Conservation (phyloP, 2,888 invertebrate species). For the Drosophila paracracens region DNA sequence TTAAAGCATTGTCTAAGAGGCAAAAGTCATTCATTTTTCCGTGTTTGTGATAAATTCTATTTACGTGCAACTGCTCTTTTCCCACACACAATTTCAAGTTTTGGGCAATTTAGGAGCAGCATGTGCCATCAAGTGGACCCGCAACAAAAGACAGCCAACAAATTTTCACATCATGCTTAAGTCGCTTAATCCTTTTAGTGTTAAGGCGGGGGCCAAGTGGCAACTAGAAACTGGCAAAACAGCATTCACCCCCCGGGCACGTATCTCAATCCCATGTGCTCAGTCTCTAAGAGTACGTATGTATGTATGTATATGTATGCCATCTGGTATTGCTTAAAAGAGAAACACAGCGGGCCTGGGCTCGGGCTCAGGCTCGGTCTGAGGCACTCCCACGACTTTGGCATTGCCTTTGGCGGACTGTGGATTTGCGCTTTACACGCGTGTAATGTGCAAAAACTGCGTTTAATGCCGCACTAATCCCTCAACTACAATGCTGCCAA, state of each 20-base stretch:
- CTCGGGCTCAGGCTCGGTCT: slow-evolving; percentile 1
- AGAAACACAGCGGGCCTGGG: slow-evolving; percentile 37
- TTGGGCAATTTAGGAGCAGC: slow-evolving; percentile 58
- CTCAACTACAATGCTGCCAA: slow-evolving; percentile 81
- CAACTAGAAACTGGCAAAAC: slow-evolving; percentile 54
- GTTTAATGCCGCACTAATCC: slow-evolving; percentile 81
- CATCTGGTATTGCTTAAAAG: slow-evolving; percentile 66
- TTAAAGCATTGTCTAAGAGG: slow-evolving; percentile 37
- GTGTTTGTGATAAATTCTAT: slow-evolving; percentile 61
- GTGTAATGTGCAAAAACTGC: slow-evolving; percentile 82
- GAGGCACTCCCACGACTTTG: slow-evolving; percentile 21
- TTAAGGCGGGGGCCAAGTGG: slow-evolving; percentile 68
- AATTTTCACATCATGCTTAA: slow-evolving; percentile 76
- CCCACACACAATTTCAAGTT: slow-evolving; percentile 35
- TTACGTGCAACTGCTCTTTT: slow-evolving; percentile 62
- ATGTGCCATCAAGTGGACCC: slow-evolving; percentile 30
- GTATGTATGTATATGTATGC: slow-evolving; percentile 18
- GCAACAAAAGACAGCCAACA: slow-evolving; percentile 64
- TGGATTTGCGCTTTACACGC: slow-evolving; percentile 77
- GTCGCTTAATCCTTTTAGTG: slow-evolving; percentile 79
- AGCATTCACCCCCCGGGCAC: slow-evolving; percentile 33
- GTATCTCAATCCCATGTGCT: slow-evolving; percentile 2
- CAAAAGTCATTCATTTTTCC: slow-evolving; percentile 37
- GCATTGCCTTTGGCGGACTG: slow-evolving; percentile 54
- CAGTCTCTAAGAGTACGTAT: slow-evolving; percentile 1